Percentiles rank a stretch among this genome's conserved stretches.
phyloP scores from a whole-genome alignment of 2,888 invertebrate genomes.

The Drosophila putrida region DNA sequence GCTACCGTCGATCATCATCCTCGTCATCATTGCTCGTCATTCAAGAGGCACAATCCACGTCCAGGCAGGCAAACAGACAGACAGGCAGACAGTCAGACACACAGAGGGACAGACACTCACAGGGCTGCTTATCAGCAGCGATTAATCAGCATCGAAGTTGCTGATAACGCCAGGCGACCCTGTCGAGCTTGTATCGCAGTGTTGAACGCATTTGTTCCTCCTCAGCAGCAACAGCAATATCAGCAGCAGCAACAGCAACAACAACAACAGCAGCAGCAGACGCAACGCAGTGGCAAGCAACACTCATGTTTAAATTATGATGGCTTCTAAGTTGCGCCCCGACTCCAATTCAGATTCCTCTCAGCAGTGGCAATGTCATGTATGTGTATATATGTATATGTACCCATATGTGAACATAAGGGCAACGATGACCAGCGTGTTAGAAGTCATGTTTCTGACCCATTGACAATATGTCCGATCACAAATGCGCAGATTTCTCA shows the following conservation, averaged over 20 bases:
- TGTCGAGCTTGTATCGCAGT: slow-evolving; percentile 58
- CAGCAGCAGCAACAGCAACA: slow-evolving; percentile 15
- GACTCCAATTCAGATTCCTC: slow-evolving; percentile 1
- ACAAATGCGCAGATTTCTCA: slow-evolving; percentile 37
- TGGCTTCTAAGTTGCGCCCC: slow-evolving; percentile 79
- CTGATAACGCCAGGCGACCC: slow-evolving; percentile 80
- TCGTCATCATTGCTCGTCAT: slow-evolving; percentile 61
- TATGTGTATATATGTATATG: background rate
- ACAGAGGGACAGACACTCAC: slow-evolving; percentile 42
- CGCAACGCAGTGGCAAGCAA: slow-evolving; percentile 73
- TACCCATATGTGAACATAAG: slow-evolving; percentile 66
- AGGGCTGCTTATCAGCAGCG: slow-evolving; percentile 76
- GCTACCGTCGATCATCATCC: slow-evolving; percentile 78
- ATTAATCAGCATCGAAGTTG: slow-evolving; percentile 82
- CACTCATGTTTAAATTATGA: slow-evolving; percentile 83
- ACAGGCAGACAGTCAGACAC: slow-evolving; percentile 4
- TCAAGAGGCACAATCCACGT: slow-evolving; percentile 30
- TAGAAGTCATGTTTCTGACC: slow-evolving; percentile 63
- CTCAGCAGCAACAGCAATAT: slow-evolving; percentile 12
- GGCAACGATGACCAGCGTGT: slow-evolving; percentile 44
- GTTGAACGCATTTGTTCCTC: slow-evolving; percentile 61
- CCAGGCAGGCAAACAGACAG: slow-evolving; percentile 42
- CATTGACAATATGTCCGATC: slow-evolving; percentile 51
- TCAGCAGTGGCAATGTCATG: slow-evolving; percentile 24
- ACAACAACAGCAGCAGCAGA: slow-evolving; percentile 38